Conservation (phyloP, 2,797 vertebrate genomes). For the Oreochromis mossambicus region DNA sequence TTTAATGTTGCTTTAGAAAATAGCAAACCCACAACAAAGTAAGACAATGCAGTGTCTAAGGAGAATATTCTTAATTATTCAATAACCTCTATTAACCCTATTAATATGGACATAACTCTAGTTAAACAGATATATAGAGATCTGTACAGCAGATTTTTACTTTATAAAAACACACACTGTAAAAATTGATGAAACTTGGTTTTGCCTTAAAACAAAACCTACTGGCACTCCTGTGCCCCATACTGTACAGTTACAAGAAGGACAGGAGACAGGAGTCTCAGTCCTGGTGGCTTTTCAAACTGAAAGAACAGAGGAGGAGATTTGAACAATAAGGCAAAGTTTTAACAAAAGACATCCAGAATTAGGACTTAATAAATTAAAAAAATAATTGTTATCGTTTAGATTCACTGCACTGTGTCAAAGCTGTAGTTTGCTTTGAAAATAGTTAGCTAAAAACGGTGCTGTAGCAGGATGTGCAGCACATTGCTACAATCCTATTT, state of each 20-base stretch:
- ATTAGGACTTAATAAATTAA: background rate
- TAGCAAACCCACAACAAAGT: background rate
- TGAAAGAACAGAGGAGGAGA: background rate
- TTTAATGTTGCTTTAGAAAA: background rate
- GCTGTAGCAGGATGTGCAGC: background rate
- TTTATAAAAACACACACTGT: background rate
- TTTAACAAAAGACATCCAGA: background rate
- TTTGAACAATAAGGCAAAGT: background rate
- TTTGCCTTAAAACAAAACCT: background rate
- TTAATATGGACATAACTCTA: background rate
- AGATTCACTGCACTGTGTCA: background rate
- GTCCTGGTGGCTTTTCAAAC: background rate
- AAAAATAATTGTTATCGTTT: background rate
- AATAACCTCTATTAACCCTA: background rate
- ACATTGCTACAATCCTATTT: background rate
- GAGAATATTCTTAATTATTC: background rate
- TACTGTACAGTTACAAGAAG: background rate
- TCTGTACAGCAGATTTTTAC: background rate
- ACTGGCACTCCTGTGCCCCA: background rate
- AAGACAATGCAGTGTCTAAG: background rate
- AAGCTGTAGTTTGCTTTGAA: background rate
- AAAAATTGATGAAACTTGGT: background rate
- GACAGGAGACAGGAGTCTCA: background rate
- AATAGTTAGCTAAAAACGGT: background rate
- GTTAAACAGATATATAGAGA: background rate